Evolutionary conservation across 92 coral and sea anemone species (phyloP).

Genomic region (Blastomussa wellsi): DNA sequence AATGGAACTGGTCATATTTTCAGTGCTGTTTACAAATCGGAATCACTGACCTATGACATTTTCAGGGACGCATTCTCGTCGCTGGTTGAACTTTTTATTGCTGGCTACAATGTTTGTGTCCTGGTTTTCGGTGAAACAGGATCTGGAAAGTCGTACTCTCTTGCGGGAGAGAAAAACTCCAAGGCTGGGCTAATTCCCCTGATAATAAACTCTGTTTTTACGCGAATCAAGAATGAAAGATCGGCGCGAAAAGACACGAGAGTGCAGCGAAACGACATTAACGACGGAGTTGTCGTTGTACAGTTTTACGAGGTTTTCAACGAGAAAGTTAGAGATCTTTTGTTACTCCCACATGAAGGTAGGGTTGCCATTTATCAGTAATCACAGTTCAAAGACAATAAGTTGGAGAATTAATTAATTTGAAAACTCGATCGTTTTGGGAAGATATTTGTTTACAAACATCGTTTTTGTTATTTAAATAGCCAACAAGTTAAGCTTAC

Average conservation of each 20-base stretch:
- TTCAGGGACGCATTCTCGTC: slow-evolving; percentile 69
- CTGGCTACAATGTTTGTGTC: slow-evolving; percentile 84
- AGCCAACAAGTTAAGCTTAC: too few relatives aligned
- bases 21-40: slow-evolving; percentile 66
- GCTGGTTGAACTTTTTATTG: slow-evolving; percentile 65
- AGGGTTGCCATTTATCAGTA: not conserved
- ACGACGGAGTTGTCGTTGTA: slow-evolving; percentile 44
- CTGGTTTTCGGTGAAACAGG: slow-evolving; percentile 78
- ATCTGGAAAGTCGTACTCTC: slow-evolving; percentile 79
- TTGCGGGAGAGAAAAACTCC: slow-evolving; percentile 81
- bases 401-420: not conserved
- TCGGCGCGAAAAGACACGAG: slow-evolving; percentile 39
- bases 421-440: too few relatives aligned
- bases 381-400: not conserved
- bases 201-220: slow-evolving; percentile 74
- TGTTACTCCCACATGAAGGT: slow-evolving; percentile 77
- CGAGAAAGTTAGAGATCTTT: slow-evolving; percentile 72
- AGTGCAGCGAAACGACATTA: slow-evolving; percentile 46
- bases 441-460: too few relatives aligned
- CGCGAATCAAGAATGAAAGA: slow-evolving; percentile 54
- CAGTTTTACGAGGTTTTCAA: slow-evolving; percentile 74
- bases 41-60: slow-evolving; percentile 62
- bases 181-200: slow-evolving; percentile 82
- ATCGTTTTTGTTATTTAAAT: too few relatives aligned
- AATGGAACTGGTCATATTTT: slow-evolving; percentile 76